Evolutionary conservation across 2,888 invertebrate species (phyloP), one percentile per base, ranked within the genome.

Genomic region (Melinopterus prodromus): DNA sequence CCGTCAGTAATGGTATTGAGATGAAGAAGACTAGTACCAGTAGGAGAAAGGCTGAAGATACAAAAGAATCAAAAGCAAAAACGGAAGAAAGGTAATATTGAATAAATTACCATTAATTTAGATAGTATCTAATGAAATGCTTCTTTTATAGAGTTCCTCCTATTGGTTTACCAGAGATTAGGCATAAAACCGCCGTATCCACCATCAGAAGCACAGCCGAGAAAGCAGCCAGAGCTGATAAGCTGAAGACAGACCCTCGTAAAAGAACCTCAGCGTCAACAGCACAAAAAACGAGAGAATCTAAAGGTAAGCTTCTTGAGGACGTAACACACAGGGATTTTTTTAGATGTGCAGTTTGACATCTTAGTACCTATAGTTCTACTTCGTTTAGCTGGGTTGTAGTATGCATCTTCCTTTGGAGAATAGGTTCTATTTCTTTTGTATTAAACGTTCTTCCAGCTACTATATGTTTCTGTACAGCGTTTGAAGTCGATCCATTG

Each of bases 151-250:
- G 89, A 81, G 84, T 87, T 80, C 83, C 87, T 14, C 85, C 26
- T 26, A 26, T 86, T 38, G 86, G 86, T 82, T 84, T 90, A 77
- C 89, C 89, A 7, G 90, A 90, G 85, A 90, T 90, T 79, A 86
- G 89, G 69, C 90, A 90, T 80, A 90, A 89, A 84, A 90, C 90
- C 3, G 90, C 90, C 0, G 85, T 90, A 72, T 90, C 90, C 6
- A 90, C 90, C 4, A 90, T 90, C 80, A 86, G 88, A 82, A 89
- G 88, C 81, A 89, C 89, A 9, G 87, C 88, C 70, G 90, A 90
- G 76, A 89, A 88, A 82, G 83, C 83, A 9, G 84, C 87, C 71
- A 86, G 85, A 74, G 74, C 35, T 35, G 37, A 74, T 0, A 74
- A 74, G 36, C 35, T 35, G n/a, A 74, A 74, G 36, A 76, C 85